Evolutionary conservation across 92 coral and sea anemone genomes (phyloP).

Genomic region (Isaurus tuberculatus): DNA sequence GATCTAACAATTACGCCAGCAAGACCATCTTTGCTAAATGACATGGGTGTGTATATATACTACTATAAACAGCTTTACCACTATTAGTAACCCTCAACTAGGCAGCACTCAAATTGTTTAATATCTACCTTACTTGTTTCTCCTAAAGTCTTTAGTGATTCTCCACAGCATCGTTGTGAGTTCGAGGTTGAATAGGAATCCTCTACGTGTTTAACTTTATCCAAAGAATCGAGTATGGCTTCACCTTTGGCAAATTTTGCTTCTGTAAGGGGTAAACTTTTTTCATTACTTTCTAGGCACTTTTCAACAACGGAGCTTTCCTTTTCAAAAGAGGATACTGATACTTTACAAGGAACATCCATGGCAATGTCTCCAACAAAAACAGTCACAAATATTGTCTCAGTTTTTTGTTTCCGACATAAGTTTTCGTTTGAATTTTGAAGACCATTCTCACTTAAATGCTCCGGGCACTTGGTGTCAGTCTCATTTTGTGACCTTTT

Average conservation of each 20-base stretch:
- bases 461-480: not conserved
- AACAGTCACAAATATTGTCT: constrained; percentile 55
- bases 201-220: not conserved
- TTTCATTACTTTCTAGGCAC: not conserved
- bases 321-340: not conserved
- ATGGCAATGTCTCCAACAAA: constrained; percentile 84
- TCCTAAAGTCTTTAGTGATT: not conserved
- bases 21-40: too few species aligned
- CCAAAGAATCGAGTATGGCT: not conserved
- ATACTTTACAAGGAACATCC: constrained; percentile 70
- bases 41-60: too few species aligned
- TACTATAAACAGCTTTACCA: too few species aligned
- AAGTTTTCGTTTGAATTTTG: not conserved
- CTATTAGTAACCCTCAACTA: not conserved
- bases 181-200: not conserved
- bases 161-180: not conserved
- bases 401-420: not conserved
- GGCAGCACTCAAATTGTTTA: constrained; percentile 37
- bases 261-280: not conserved
- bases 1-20: too few species aligned
- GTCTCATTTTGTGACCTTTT: not conserved
- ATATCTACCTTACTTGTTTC: constrained; percentile 28
- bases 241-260: not conserved
- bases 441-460: not conserved
- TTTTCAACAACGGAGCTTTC: not conserved